phyloP scores from a whole-genome alignment of 1,140 invertebrate species.

The Aporrectodea caliginosa region DNA sequence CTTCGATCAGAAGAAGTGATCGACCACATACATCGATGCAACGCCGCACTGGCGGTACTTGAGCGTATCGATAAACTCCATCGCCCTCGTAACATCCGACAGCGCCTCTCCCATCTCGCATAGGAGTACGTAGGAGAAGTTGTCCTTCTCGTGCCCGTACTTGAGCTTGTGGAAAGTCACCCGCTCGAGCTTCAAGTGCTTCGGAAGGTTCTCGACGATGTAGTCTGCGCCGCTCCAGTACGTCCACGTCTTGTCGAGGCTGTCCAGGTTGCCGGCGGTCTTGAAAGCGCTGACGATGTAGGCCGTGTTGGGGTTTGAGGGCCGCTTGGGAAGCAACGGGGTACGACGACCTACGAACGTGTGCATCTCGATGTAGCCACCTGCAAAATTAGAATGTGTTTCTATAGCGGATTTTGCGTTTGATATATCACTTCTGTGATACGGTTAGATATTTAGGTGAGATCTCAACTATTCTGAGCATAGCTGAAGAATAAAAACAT shows the following conservation, averaged over 20 bases:
- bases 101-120: conserved; percentile 43
- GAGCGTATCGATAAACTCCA: conserved; percentile 40
- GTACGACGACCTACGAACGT: conserved; percentile 14
- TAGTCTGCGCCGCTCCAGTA: conserved; percentile 43
- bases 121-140: conserved; percentile 38
- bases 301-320: conserved; percentile 41
- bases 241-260: conserved; percentile 41
- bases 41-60: conserved; percentile 40
- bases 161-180: conserved; percentile 39
- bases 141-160: background rate
- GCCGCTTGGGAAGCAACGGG: conserved; percentile 37
- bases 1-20: conserved; percentile 40
- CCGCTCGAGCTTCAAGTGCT: conserved; percentile 38
- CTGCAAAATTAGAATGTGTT: too few species aligned
- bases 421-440: too few species aligned
- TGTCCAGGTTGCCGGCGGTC: conserved; percentile 37
- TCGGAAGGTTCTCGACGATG: conserved; percentile 43
- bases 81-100: conserved; percentile 36
- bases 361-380: conserved; percentile 20
- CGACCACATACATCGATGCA: conserved; percentile 42
- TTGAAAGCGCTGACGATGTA: conserved; percentile 42
- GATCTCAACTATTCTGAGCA: too few species aligned
- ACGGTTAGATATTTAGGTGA: too few species aligned
- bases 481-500: too few species aligned
- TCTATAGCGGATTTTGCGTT: too few species aligned